phyloP scores from a whole-genome alignment of 2,797 vertebrate genomes.

The Mallotus villosus region DNA sequence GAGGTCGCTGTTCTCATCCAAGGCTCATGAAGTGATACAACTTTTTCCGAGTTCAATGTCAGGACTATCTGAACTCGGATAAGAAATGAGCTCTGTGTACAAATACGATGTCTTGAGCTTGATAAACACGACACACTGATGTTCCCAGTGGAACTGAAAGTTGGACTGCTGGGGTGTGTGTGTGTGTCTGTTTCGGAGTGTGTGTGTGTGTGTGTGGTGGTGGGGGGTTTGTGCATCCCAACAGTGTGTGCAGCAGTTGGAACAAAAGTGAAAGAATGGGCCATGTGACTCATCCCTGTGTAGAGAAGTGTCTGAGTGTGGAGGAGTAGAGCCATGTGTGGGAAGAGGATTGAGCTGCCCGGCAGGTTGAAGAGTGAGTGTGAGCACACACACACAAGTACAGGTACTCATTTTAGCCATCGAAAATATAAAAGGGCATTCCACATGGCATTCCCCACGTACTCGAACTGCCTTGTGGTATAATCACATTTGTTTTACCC shows the following conservation, averaged over 20 bases:
- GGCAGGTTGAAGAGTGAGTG: constrained; percentile 69
- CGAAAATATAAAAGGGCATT: neutral
- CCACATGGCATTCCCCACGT: neutral
- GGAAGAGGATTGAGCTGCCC: constrained; percentile 73
- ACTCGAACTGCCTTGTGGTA: neutral
- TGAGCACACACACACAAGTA: constrained; percentile 50
- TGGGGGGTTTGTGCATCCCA: constrained; percentile 63
- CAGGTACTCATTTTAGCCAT: constrained; percentile 8
- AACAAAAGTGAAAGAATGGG: constrained; percentile 77
- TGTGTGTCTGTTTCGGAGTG: no score
- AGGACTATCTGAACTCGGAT: constrained; percentile 16
- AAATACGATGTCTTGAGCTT: constrained; percentile 18
- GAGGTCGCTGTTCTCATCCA: constrained; percentile 50
- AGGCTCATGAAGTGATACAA: constrained; percentile 23
- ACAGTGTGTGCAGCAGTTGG: constrained; percentile 62
- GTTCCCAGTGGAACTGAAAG: constrained; percentile 3
- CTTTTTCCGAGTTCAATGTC: constrained; percentile 47
- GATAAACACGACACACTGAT: neutral
- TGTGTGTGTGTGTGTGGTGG: constrained; percentile 19
- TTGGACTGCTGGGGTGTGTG: neutral
- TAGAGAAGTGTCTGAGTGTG: constrained; percentile 69
- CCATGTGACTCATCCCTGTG: constrained; percentile 76
- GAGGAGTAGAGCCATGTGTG: constrained; percentile 78
- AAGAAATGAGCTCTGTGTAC: constrained; percentile 9
- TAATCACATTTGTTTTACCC: neutral